Evolutionary conservation across 2,888 invertebrate species (phyloP), one percentile per base, ranked within the genome.

Genomic region (Acheta domesticus): DNA sequence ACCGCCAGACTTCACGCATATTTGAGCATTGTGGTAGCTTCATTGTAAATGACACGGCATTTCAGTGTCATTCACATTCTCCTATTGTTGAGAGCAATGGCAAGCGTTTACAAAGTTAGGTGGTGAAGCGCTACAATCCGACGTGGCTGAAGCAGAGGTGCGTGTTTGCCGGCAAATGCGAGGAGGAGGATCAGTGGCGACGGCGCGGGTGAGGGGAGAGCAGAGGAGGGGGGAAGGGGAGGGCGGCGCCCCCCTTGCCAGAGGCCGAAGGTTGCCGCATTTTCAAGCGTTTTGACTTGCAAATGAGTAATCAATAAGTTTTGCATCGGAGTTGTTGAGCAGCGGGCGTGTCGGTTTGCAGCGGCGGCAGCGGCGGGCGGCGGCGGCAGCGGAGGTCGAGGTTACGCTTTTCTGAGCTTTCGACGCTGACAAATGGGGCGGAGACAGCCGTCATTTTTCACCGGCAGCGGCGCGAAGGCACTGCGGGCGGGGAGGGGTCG

Each of bases 281-380:
- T 79, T 79, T 76, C 76, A 73, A 76, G 62, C 79, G 75, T 76
- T 76, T 79, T 79, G 76, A 79, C 79, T 79, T 79, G 79, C 79
- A 79, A 79, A 79, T 79, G 75, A 79, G 79, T 79, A 76, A 79
- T 79, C 79, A 79, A 79, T 79, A 79, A 79, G 75, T 79, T 79
- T 23, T 76, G 76, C 79, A 79, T 79, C 76, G 79, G 76, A 36
- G 48, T 73, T n/a, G 76, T 79, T 79, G 79, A 79, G 79, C 73
- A 79, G 76, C 76, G 79, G 79, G 48, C 62, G 79, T 76, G 62
- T 75, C 79, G 62, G 75, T 62, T 76, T 49, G 48, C 49, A 62
- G 48, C 14, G 5, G 20, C 12, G 78, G n/a, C n/a, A n/a, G n/a
- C n/a, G n/a, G n/a, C n/a, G n/a, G n/a, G n/a, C n/a, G n/a, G n/a